phyloP scores from a whole-genome alignment of 2,797 vertebrate genomes.

The Acropternis orthonyx region DNA sequence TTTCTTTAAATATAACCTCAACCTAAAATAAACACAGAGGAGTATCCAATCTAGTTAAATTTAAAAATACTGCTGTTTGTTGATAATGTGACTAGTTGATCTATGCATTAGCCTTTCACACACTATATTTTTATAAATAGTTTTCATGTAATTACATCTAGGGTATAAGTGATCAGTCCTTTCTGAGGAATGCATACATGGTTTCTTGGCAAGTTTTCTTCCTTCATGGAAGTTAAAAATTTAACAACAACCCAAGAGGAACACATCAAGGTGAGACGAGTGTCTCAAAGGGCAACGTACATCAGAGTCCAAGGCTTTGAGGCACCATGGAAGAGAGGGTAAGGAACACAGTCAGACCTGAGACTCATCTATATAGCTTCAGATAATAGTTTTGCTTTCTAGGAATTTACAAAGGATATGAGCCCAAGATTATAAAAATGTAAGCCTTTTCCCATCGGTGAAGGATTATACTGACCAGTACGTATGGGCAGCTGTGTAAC shows the following conservation, averaged over 20 bases:
- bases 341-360: background rate
- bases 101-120: background rate
- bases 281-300: background rate
- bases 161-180: background rate
- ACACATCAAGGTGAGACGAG: background rate
- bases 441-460: background rate
- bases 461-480: background rate
- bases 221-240: background rate
- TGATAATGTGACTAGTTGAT: background rate
- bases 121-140: background rate
- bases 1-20: background rate
- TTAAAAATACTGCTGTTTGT: background rate
- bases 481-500: background rate
- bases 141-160: background rate
- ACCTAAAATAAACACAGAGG: background rate
- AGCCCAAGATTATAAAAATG: background rate
- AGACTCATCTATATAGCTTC: background rate
- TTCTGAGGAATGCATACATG: background rate
- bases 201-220: background rate
- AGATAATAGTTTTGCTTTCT: background rate
- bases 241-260: background rate
- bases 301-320: background rate
- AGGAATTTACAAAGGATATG: background rate
- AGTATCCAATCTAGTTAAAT: background rate
- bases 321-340: background rate